phyloP scores from a whole-genome alignment of 1,140 invertebrate species.

The Macrotrachela quadricornifera region DNA sequence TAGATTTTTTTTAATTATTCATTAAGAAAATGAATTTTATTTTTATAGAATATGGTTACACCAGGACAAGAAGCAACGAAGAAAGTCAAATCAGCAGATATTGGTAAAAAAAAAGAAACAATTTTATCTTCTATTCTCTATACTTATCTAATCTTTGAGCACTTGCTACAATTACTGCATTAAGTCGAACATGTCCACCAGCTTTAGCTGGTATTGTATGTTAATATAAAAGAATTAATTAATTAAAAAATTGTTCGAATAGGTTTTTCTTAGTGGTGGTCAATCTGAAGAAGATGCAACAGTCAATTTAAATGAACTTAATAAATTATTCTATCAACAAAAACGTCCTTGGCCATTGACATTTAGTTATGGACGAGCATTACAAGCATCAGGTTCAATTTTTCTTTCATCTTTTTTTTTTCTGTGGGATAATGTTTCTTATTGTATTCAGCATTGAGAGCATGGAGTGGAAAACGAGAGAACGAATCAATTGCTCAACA shows the following conservation, averaged over 20 bases:
- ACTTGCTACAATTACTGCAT: constrained; percentile 61
- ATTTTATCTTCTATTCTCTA: no score
- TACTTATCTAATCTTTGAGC: no score
- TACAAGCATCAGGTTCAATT: no score
- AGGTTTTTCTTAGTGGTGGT: constrained; percentile 39
- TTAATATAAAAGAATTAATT: no score
- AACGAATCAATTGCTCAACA: constrained; percentile 57
- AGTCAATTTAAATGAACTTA: constrained; percentile 78
- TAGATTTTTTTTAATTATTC: no score
- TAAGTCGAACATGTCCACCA: constrained; percentile 62
- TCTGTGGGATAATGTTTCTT: constrained; percentile 14
- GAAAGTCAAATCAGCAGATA: no score
- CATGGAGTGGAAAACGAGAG: constrained; percentile 72
- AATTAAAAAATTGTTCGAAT: no score
- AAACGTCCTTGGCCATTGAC: constrained; percentile 81
- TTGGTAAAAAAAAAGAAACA: no score
- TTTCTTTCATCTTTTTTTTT: constrained; percentile 47
- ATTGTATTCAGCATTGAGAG: constrained; percentile 67
- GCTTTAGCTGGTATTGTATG: constrained; percentile 60
- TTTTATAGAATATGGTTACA: constrained; percentile 43
- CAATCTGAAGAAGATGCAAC: constrained; percentile 90
- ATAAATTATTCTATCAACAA: constrained; percentile 43
- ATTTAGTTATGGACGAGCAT: constrained; percentile 22
- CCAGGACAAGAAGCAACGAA: constrained; percentile 51
- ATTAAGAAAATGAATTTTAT: no score